A percentile compares a stretch with the other conserved stretches of the same genome.
Conservation (phyloP, 2,113 vertebrate species). For the Zosterops pallidus region DNA sequence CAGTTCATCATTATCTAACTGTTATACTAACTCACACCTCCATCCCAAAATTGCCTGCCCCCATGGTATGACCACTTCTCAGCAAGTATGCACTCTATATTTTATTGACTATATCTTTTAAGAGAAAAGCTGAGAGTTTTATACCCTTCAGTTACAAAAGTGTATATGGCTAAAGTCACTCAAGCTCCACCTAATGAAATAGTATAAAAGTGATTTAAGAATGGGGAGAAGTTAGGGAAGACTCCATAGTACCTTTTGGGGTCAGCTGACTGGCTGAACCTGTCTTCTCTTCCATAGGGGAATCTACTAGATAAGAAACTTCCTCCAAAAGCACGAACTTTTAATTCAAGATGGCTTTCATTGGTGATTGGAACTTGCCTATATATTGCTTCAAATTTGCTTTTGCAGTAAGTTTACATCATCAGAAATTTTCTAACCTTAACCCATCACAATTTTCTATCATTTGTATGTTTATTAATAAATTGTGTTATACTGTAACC, state of each 20-base stretch:
- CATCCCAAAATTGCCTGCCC: neutral
- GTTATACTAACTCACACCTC: neutral
- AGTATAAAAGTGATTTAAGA: neutral
- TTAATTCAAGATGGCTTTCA: neutral
- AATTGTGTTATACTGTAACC: neutral
- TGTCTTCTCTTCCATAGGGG: neutral
- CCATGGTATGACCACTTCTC: neutral
- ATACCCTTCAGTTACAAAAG: neutral
- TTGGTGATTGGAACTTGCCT: neutral
- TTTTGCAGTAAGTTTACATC: neutral
- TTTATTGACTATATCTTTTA: neutral
- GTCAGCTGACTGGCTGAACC: neutral
- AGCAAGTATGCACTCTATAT: neutral
- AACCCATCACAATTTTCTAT: neutral
- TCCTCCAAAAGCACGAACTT: neutral
- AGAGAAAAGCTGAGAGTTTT: neutral
- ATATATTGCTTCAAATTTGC: neutral
- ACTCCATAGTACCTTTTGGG: neutral
- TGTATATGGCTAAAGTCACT: neutral
- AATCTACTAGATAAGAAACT: neutral
- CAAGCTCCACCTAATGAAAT: neutral
- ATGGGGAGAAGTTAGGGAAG: neutral
- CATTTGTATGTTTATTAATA: neutral
- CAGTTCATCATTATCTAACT: neutral
- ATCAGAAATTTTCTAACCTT: neutral